Evolutionary conservation across 2,888 invertebrate species (phyloP).

Genomic region (Mongoloraphidia duomilia): DNA sequence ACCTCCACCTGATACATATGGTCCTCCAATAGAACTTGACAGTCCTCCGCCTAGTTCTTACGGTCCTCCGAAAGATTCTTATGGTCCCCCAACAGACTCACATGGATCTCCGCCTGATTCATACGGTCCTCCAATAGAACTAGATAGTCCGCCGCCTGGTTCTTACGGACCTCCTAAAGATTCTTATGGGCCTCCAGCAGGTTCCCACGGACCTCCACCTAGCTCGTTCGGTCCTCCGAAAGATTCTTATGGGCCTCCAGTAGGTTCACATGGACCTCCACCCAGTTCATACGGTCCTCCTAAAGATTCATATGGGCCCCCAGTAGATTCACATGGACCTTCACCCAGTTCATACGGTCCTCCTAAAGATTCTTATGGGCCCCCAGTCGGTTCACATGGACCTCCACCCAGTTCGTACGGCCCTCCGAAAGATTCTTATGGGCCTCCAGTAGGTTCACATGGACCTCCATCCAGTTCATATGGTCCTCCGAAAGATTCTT

Average conservation of each 20-base stretch:
- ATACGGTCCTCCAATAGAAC: constrained; percentile 1
- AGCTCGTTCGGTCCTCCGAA: constrained; percentile 11
- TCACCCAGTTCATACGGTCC: constrained; percentile 12
- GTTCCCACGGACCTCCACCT: constrained; percentile 16
- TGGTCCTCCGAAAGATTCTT: not conserved
- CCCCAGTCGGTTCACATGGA: not conserved
- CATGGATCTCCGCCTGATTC: constrained; percentile 10
- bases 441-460: not conserved
- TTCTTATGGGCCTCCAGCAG: constrained; percentile 19
- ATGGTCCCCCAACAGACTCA: constrained; percentile 5
- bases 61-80: not conserved
- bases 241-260: constrained; percentile 7
- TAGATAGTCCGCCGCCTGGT: not conserved
- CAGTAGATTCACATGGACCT: constrained; percentile 8
- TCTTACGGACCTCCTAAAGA: constrained; percentile 4
- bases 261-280: constrained; percentile 4
- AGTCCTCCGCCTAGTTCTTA: constrained; percentile 5
- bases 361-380: constrained; percentile 2
- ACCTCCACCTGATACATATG: constrained; percentile 2
- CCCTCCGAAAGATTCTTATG: constrained; percentile 6
- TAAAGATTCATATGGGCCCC: constrained; percentile 9
- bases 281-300: constrained; percentile 11
- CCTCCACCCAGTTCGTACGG: constrained; percentile 11
- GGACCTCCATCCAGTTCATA: not conserved
- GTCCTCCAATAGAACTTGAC: constrained; percentile 1